phyloP scores from a whole-genome alignment of 2,797 vertebrate species.

The Denticeps clupeoides region DNA sequence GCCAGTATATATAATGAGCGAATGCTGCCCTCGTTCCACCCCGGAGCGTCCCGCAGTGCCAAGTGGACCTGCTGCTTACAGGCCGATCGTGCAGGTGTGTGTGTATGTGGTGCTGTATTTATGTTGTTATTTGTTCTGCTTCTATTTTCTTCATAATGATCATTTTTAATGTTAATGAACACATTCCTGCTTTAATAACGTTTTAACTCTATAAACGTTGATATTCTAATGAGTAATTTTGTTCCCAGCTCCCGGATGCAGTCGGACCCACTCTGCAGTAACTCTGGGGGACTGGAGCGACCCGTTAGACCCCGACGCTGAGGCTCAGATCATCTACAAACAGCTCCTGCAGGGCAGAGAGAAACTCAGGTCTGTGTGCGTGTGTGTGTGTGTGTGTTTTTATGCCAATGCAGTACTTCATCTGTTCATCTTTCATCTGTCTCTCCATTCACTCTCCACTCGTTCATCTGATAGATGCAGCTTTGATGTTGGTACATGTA shows the following conservation, averaged over 20 bases:
- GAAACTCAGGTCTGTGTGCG: slow-evolving; percentile 66
- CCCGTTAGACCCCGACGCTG: slow-evolving; percentile 71
- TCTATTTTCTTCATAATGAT: neutral
- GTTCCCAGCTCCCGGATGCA: slow-evolving; percentile 71
- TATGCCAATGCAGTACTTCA: too few species aligned
- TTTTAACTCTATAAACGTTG: too few species aligned
- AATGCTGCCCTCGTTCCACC: slow-evolving; percentile 74
- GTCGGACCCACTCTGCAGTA: slow-evolving; percentile 77
- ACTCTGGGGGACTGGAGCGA: slow-evolving; percentile 81
- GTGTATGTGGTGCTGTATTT: slow-evolving; percentile 10
- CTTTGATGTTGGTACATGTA: too few species aligned
- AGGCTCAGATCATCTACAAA: slow-evolving; percentile 74
- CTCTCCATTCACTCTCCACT: too few species aligned
- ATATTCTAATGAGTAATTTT: too few species aligned
- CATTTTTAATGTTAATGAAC: too few species aligned
- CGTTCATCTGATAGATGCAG: too few species aligned
- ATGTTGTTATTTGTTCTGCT: neutral
- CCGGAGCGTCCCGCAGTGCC: slow-evolving; percentile 65
- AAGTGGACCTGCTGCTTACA: slow-evolving; percentile 88
- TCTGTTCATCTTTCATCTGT: neutral
- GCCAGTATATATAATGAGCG: slow-evolving; percentile 71
- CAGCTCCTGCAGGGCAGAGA: slow-evolving; percentile 72
- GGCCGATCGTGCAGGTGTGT: slow-evolving; percentile 59
- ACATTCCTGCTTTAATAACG: too few species aligned
- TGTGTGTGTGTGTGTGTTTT: neutral